Percentiles rank a stretch among this genome's conserved stretches.
These are phyloP conservation scores for Sepioteuthis lessoniana DNA, from an alignment of 2,888 invertebrate species.

Conservation along the genomic window DNA sequence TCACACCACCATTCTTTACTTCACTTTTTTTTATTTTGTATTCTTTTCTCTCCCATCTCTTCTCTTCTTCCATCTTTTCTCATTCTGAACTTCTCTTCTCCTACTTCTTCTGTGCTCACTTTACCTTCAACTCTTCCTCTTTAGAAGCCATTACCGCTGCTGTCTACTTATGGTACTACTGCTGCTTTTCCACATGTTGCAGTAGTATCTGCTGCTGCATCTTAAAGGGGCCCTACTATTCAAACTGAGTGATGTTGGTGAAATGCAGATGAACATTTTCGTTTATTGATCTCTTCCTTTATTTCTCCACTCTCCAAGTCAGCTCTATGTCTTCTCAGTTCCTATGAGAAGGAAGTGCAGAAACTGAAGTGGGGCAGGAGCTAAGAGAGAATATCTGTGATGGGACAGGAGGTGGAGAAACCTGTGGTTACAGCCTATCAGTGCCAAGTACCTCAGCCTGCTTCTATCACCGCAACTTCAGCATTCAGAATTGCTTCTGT, in stretches of 20 bases:
- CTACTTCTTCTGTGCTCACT: neutral
- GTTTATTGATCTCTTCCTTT: neutral
- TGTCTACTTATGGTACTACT: neutral
- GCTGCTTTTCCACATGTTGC: neutral
- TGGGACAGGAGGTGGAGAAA: neutral
- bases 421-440: neutral
- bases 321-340: neutral
- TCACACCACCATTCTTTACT: no score
- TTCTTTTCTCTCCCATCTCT: neutral
- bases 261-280: neutral
- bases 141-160: neutral
- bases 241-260: neutral
- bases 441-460: neutral
- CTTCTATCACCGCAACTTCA: neutral
- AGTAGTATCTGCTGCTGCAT: neutral
- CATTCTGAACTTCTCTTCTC: neutral
- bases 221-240: conserved; percentile 2
- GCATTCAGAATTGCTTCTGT: neutral
- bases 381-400: neutral
- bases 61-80: neutral
- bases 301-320: neutral
- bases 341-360: neutral
- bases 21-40: no score
- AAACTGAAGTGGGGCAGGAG: neutral
- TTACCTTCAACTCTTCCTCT: neutral